Evolutionary conservation across 2,888 invertebrate genomes (phyloP).

Genomic region (Lochmaea capreae): DNA sequence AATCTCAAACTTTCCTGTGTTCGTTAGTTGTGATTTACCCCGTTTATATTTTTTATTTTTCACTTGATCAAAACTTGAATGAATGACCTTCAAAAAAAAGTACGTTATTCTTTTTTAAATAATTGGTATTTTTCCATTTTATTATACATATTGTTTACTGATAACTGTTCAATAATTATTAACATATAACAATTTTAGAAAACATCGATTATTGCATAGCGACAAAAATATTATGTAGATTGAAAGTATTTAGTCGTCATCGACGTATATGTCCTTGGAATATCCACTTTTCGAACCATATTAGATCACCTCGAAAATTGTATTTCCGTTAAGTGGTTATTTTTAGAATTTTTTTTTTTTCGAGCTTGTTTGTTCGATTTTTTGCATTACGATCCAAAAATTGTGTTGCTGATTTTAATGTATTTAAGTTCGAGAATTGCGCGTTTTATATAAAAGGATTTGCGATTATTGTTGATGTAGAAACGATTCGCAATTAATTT

Average conservation of each 20-base stretch:
- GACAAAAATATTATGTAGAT: constrained; percentile 6
- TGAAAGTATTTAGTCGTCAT: constrained; percentile 17
- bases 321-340: constrained; percentile 2
- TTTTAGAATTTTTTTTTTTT: constrained; percentile 5
- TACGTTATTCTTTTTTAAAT: constrained; percentile 46
- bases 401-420: too few species aligned
- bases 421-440: too few species aligned
- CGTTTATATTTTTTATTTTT: too few species aligned
- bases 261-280: constrained; percentile 34
- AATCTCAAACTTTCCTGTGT: too few species aligned
- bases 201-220: constrained; percentile 34
- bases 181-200: constrained; percentile 41
- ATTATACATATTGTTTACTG: constrained; percentile 44
- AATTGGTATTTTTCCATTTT: constrained; percentile 47
- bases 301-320: constrained; percentile 38
- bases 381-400: background rate
- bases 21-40: too few species aligned
- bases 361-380: background rate
- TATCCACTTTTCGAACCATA: constrained; percentile 38
- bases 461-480: too few species aligned
- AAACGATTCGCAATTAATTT: too few species aligned
- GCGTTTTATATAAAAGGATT: too few species aligned
- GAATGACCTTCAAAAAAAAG: constrained; percentile 36
- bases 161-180: constrained; percentile 46
- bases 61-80: background rate